Conservation (phyloP, 2,113 vertebrate species). For the Dolichallabes microphthalmus region DNA sequence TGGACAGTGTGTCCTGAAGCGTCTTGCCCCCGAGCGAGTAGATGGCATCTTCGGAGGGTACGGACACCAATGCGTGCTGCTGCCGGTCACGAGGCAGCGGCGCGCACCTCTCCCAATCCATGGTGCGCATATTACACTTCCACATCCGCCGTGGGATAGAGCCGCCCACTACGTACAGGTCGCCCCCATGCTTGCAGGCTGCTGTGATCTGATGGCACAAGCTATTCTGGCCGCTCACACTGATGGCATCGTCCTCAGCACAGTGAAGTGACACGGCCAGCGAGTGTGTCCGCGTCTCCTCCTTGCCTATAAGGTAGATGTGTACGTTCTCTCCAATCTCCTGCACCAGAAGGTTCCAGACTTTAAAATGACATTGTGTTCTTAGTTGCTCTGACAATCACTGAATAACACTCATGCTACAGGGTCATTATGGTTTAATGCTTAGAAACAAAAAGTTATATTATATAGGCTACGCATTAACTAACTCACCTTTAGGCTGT, state of each 20-base stretch:
- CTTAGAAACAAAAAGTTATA: neutral
- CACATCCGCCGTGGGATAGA: conserved; percentile 98
- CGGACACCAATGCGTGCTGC: conserved; percentile 93
- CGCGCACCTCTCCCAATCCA: conserved; percentile 98
- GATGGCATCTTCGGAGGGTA: conserved; percentile 86
- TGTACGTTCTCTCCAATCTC: conserved; percentile 97
- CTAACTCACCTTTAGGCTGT: conserved; percentile 86
- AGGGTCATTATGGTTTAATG: neutral
- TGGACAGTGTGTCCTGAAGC: conserved; percentile 92
- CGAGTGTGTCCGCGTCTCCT: conserved; percentile 91
- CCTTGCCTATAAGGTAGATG: conserved; percentile 96
- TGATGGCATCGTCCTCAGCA: conserved; percentile 90
- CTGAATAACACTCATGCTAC: neutral
- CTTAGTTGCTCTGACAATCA: neutral
- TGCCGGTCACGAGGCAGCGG: conserved; percentile 93
- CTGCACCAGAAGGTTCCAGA: conserved; percentile 62
- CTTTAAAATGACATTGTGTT: neutral
- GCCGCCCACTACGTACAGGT: conserved; percentile 94
- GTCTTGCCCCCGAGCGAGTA: conserved; percentile 96
- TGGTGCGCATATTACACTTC: conserved; percentile 97
- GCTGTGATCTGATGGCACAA: conserved; percentile 97
- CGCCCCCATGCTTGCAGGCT: conserved; percentile 92
- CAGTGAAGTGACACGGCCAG: conserved; percentile 93
- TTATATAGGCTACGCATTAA: neutral
- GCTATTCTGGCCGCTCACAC: conserved; percentile 94